A percentile compares a stretch with the other conserved stretches of the same genome.
These are phyloP conservation scores for Drosophila ustulata DNA, from an alignment of 2,888 invertebrate genomes.

Conservation along the genomic window DNA sequence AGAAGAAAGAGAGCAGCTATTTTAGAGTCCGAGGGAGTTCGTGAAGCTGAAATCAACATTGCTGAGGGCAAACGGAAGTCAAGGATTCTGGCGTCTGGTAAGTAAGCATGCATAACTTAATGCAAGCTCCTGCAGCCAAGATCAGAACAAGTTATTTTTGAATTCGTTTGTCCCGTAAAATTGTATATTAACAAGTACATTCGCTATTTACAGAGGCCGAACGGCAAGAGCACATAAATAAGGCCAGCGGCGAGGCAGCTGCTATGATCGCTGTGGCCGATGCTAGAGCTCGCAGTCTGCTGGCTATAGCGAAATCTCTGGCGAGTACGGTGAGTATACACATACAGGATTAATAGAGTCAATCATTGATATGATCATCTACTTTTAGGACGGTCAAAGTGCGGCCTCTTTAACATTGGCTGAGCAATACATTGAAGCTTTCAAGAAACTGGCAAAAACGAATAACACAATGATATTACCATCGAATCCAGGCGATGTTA, in stretches of 20 bases:
- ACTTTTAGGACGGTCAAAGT: conserved; percentile 90
- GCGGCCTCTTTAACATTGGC: conserved; percentile 97
- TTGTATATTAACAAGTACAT: not conserved
- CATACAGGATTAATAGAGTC: not conserved
- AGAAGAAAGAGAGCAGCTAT: conserved; percentile 98
- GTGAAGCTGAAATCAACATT: conserved; percentile 97
- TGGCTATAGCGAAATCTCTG: conserved; percentile 89
- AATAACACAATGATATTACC: conserved; percentile 98
- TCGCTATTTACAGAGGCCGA: conserved; percentile 91
- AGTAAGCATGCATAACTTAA: conserved; percentile 4
- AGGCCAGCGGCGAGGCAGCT: conserved; percentile 95
- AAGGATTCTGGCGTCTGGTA: conserved; percentile 95
- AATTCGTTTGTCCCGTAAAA: too few species aligned
- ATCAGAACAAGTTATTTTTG: not conserved
- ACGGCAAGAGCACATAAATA: conserved; percentile 96
- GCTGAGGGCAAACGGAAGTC: conserved; percentile 98
- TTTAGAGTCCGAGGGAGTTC: conserved; percentile 97
- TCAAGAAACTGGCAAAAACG: conserved; percentile 95
- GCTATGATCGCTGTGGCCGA: conserved; percentile 96
- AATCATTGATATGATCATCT: not conserved
- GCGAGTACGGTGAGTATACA: conserved; percentile 48
- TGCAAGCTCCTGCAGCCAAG: too few species aligned
- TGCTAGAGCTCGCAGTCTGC: conserved; percentile 94
- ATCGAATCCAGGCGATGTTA: conserved; percentile 90
- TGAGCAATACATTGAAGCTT: conserved; percentile 98